Percentiles rank a stretch among this genome's conserved stretches.
Conservation (phyloP, 2,113 vertebrate genomes). For the Thunnus maccoyii region DNA sequence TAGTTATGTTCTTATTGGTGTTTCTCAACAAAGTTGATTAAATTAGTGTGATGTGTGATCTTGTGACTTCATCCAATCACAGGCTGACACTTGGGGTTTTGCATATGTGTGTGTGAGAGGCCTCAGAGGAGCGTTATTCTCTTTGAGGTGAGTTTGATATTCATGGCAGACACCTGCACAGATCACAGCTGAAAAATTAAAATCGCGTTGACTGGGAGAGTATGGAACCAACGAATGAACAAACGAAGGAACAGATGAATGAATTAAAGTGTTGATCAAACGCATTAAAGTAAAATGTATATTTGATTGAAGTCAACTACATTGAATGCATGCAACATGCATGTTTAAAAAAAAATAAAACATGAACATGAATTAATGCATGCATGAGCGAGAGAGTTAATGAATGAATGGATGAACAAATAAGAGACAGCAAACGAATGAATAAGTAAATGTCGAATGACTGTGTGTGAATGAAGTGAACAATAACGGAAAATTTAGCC, state of each 20-base stretch:
- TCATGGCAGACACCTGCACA: conserved; percentile 69
- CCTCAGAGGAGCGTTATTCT: conserved; percentile 45
- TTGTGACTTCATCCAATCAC: conserved; percentile 18
- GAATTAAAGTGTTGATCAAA: conserved; percentile 72
- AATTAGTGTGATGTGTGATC: conserved; percentile 8
- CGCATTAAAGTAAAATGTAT: conserved; percentile 65
- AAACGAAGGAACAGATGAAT: conserved; percentile 56
- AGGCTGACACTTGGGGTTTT: conserved; percentile 7
- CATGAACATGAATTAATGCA: conserved; percentile 45
- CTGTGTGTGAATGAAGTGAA: neutral
- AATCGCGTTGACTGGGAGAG: conserved; percentile 33
- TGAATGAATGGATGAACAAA: conserved; percentile 55
- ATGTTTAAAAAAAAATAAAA: conserved; percentile 33
- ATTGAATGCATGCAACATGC: conserved; percentile 20
- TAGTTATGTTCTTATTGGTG: neutral
- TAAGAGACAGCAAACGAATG: conserved; percentile 24
- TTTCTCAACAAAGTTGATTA: neutral
- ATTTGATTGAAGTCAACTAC: conserved; percentile 64
- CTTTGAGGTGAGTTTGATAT: conserved; percentile 67
- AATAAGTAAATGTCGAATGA: conserved; percentile 8
- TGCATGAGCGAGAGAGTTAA: conserved; percentile 19
- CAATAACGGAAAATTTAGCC: too few relatives aligned
- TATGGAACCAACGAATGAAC: conserved; percentile 20
- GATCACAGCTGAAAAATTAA: conserved; percentile 69
- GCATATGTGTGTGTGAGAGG: conserved; percentile 8